Base-by-base conservation (phyloP, 1,140 invertebrate species). In the Zaprionus ghesquierei region DNA sequence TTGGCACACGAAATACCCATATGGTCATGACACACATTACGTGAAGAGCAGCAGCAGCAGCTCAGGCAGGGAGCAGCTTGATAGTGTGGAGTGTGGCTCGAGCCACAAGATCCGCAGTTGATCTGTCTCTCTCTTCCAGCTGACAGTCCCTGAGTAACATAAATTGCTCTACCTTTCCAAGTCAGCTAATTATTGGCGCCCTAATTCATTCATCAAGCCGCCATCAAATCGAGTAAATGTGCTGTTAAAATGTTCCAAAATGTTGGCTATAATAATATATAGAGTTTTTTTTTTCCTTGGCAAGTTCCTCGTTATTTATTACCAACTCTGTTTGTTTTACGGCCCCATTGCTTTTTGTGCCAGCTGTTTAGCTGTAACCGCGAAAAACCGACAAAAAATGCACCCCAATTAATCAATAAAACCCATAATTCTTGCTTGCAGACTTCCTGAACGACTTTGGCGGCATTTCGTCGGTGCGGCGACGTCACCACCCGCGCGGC, bases 401-500 rank as follows among this genome's bases (percentile, higher is more conserved):
- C 50, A 66, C 53, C 77, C 66, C 74, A 84, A 89, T 89, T 78
- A 89, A 87, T 87, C 82, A 87, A 87, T 86, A 79, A 79, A 77
- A 76, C 59, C 66, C 70, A 70, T 89, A 72, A 79, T 72, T 85
- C 72, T 79, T 77, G 41, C 50, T 91, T 90, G 72, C 78, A 91
- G 90, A 76, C 54, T 81, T 90, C 70, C 82, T 91, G 27, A 64
- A 75, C 64, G 90, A 91, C 49, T 75, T 86, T 70, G 77, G 69
- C 62, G 62, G 80, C 60, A 68, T 90, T 61, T 76, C 90, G 31
- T 80, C 91, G 23, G 89, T 92, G 25, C 89, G 94, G 72, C 92
- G 94, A 56, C 92, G 94, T 35, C 92, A 93, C 64, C 92, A 92
- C 61, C 92, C 93, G 51, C 93, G 95, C 23, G 95, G 95, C 15